Percentiles rank a stretch among this genome's conserved stretches.
Conservation (phyloP, 2,888 invertebrate species). For the Desoria tigrina region DNA sequence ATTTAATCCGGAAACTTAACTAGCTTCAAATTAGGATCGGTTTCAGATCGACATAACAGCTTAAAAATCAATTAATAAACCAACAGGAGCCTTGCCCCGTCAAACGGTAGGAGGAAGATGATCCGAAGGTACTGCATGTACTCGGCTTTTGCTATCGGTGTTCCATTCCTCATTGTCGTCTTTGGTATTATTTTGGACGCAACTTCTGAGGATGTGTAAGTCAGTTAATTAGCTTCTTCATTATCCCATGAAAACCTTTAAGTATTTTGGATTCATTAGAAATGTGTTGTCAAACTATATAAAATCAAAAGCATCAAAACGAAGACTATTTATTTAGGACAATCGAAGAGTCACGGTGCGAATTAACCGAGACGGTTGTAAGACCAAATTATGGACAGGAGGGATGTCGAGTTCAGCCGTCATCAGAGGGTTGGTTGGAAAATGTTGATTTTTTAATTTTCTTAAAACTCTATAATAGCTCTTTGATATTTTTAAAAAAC, state of each 20-base stretch:
- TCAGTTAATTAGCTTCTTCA: too few species aligned
- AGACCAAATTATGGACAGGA: conserved; percentile 27
- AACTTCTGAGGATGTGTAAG: conserved; percentile 11
- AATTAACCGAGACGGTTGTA: conserved; percentile 6
- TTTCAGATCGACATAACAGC: neutral
- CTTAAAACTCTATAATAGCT: too few species aligned
- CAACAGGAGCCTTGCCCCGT: conserved; percentile 25
- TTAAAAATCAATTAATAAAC: neutral
- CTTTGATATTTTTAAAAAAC: too few species aligned
- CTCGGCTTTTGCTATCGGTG: conserved; percentile 19
- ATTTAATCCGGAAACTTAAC: too few species aligned
- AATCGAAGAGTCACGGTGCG: conserved; percentile 24
- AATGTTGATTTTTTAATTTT: too few species aligned
- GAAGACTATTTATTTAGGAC: too few species aligned
- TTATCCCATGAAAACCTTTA: too few species aligned
- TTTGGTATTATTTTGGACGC: conserved; percentile 20
- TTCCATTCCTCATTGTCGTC: conserved; percentile 24
- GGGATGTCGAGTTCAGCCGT: conserved; percentile 26
- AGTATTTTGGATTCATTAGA: too few species aligned
- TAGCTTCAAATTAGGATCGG: too few species aligned
- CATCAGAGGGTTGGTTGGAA: too few species aligned
- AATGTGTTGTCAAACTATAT: too few species aligned
- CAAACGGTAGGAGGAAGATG: neutral
- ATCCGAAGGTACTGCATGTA: conserved; percentile 17
- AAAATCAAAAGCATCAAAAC: too few species aligned